These are phyloP conservation scores for Drosophila burlai DNA, from an alignment of 1,140 invertebrate genomes.

Conservation along the genomic window DNA sequence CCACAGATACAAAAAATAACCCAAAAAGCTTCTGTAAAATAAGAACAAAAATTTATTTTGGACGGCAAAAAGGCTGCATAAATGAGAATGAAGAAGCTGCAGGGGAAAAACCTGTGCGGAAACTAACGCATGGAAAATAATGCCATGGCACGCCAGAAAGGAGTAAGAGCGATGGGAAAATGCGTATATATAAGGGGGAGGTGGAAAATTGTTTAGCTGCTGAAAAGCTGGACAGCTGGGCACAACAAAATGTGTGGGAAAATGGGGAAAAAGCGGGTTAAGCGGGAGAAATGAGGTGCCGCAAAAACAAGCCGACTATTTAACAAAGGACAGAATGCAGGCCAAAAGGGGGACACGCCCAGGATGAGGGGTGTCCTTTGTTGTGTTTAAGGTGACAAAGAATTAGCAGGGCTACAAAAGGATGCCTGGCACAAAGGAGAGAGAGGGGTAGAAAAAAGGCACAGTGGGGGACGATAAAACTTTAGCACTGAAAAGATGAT, in stretches of 20 bases:
- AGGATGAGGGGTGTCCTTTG: constrained; percentile 19
- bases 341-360: constrained; percentile 7
- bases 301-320: constrained; percentile 39
- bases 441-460: not conserved
- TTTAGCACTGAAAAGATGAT: constrained; percentile 26
- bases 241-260: constrained; percentile 27
- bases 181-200: constrained; percentile 2
- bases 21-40: constrained; percentile 15
- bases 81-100: constrained; percentile 43
- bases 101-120: constrained; percentile 28
- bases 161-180: not conserved
- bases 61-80: constrained; percentile 40
- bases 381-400: constrained; percentile 68
- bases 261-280: constrained; percentile 4
- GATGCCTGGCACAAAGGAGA: constrained; percentile 2
- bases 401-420: constrained; percentile 67
- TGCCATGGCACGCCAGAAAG: constrained; percentile 1
- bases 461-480: not conserved
- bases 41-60: constrained; percentile 20
- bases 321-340: constrained; percentile 47
- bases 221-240: constrained; percentile 51
- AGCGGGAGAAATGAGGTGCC: constrained; percentile 32
- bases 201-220: constrained; percentile 40
- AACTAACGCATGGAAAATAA: constrained; percentile 39
- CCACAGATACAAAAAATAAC: constrained; percentile 17